These are phyloP conservation scores for Antheraea pernyi DNA, from an alignment of 1,140 invertebrate genomes.

Conservation along the genomic window DNA sequence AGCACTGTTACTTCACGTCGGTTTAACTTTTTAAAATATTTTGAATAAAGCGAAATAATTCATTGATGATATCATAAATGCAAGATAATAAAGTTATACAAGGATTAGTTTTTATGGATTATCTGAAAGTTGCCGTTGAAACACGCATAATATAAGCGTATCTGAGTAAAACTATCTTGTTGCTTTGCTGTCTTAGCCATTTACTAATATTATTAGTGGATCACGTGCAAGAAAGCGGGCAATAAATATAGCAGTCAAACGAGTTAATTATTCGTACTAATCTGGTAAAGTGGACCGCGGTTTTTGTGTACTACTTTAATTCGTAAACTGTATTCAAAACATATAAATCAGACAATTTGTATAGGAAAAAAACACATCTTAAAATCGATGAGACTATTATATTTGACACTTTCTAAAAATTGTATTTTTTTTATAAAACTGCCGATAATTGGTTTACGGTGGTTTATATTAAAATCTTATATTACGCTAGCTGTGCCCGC, in stretches of 20 bases:
- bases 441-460: no score
- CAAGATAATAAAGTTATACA: neutral
- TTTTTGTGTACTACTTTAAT: neutral
- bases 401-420: no score
- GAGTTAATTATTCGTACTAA: neutral
- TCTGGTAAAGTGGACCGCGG: neutral
- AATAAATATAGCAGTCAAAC: neutral
- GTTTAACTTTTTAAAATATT: no score
- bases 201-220: neutral
- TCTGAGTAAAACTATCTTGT: neutral
- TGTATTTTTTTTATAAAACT: no score
- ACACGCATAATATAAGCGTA: neutral
- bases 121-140: neutral
- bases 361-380: no score
- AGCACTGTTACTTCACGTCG: no score
- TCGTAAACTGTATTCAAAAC: neutral
- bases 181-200: neutral
- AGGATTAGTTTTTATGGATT: neutral
- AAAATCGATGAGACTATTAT: no score
- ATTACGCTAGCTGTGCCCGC: no score
- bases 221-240: neutral
- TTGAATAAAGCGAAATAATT: neutral
- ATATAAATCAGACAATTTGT: no score
- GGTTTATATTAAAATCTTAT: no score
- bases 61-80: neutral